phyloP scores from a whole-genome alignment of 1,140 invertebrate genomes.

The Calephelis virginiensis region DNA sequence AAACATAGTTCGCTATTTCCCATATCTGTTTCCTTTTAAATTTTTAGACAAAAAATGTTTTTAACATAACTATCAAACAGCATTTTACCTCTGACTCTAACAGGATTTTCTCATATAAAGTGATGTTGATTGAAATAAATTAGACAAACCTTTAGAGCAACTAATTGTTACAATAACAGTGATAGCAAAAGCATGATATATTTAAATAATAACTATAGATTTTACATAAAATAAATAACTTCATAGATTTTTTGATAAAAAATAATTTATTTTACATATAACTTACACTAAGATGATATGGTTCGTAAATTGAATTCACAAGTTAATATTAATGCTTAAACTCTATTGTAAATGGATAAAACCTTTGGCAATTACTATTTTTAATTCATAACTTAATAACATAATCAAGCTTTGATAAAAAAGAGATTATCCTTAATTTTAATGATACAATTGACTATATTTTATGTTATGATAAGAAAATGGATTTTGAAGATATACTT shows the following conservation, averaged over 20 bases:
- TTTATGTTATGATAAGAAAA: background rate
- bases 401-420: background rate
- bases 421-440: background rate
- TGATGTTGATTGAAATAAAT: no score
- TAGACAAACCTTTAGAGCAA: no score
- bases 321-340: background rate
- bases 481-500: slow-evolving; percentile 5
- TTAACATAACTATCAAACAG: no score
- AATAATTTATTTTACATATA: slow-evolving; percentile 16
- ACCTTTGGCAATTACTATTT: slow-evolving; percentile 1
- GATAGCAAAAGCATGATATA: no score
- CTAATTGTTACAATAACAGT: no score
- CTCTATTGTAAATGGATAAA: slow-evolving; percentile 2
- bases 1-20: no score
- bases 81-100: no score
- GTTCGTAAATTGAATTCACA: slow-evolving; percentile 37
- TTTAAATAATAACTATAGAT: background rate
- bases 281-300: slow-evolving; percentile 61
- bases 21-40: no score
- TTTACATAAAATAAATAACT: background rate
- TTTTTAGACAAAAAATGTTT: no score
- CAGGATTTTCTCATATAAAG: no score
- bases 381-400: background rate
- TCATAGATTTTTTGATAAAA: background rate
- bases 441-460: slow-evolving; percentile 23